Conservation (phyloP, 2,797 vertebrate species). For the Alcedo quadribrachys region DNA sequence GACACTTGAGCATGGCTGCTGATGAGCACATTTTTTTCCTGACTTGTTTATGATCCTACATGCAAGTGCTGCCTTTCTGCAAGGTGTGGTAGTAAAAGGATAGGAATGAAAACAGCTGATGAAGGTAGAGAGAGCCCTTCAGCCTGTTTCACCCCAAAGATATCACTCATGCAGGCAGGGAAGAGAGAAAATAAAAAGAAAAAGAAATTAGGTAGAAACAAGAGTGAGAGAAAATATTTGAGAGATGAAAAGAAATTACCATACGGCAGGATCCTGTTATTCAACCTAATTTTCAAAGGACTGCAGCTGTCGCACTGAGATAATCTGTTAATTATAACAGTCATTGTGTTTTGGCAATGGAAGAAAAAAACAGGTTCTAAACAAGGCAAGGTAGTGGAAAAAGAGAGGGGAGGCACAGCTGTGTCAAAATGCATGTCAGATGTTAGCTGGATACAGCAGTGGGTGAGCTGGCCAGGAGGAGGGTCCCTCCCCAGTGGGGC, state of each 20-base stretch:
- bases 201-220: constrained; percentile 20
- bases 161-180: background rate
- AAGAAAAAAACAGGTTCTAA: constrained; percentile 73
- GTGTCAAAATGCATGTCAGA: constrained; percentile 68
- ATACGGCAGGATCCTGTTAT: constrained; percentile 81
- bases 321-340: constrained; percentile 87
- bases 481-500: constrained; percentile 20
- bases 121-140: background rate
- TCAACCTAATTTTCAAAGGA: constrained; percentile 85
- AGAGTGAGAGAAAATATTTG: constrained; percentile 69
- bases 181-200: background rate
- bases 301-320: constrained; percentile 85
- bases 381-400: constrained; percentile 66
- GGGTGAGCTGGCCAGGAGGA: constrained; percentile 2
- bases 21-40: background rate
- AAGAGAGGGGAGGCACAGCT: constrained; percentile 35
- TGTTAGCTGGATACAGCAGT: constrained; percentile 35
- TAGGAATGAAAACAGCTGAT: background rate
- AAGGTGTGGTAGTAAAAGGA: background rate
- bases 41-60: background rate
- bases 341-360: constrained; percentile 82
- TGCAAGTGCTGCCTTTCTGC: background rate
- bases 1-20: background rate
- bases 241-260: constrained; percentile 80
- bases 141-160: background rate